A percentile compares a stretch with the other conserved stretches of the same genome.
Evolutionary conservation across 2,888 invertebrate genomes (phyloP).

Genomic region (Seira sanloemensis): DNA sequence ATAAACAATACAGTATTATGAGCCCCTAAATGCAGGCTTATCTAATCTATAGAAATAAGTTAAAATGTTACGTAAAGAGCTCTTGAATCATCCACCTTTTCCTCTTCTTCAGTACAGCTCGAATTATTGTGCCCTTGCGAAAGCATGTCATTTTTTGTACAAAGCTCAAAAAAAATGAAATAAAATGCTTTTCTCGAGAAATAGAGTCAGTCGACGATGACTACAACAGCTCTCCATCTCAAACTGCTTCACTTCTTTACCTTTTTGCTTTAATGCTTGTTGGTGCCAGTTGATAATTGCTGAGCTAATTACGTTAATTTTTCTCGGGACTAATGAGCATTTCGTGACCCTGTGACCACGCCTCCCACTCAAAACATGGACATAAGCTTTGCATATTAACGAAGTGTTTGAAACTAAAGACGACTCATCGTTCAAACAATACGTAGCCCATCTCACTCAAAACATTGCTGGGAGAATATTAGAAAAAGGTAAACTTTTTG

Average conservation of each 20-base stretch:
- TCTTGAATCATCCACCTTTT: too few species aligned
- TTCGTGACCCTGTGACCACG: constrained; percentile 67
- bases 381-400: constrained; percentile 62
- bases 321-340: constrained; percentile 68
- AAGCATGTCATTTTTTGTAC: too few species aligned
- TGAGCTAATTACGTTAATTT: constrained; percentile 69
- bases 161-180: not conserved
- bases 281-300: constrained; percentile 69
- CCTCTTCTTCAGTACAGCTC: too few species aligned
- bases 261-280: constrained; percentile 59
- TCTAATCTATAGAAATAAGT: constrained; percentile 47
- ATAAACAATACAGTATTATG: not conserved
- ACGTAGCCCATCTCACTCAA: not conserved
- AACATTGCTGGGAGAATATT: not conserved
- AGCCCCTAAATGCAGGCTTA: constrained; percentile 41
- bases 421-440: constrained; percentile 11
- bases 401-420: constrained; percentile 60
- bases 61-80: too few species aligned
- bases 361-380: constrained; percentile 65
- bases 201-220: not conserved
- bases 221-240: not conserved
- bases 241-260: constrained; percentile 26
- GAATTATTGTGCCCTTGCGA: too few species aligned
- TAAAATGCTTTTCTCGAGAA: constrained; percentile 9
- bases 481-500: not conserved